A percentile compares a stretch with the other conserved stretches of the same genome.
These are phyloP conservation scores for Drosophila neonasuta DNA, from an alignment of 2,888 invertebrate species.

Conservation along the genomic window DNA sequence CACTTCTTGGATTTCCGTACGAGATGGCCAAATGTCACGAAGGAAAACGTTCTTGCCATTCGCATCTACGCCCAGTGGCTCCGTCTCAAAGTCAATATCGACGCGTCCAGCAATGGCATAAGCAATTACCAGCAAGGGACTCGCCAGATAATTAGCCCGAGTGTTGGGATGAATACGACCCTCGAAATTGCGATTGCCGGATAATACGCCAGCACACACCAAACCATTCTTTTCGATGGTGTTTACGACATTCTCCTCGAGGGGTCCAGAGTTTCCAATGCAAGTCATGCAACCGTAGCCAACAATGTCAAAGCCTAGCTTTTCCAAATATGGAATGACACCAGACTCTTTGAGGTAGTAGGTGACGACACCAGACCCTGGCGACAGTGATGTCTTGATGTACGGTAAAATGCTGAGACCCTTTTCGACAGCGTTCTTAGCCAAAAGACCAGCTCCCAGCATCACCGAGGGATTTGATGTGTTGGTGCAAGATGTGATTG, in stretches of 20 bases:
- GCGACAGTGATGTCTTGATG: conserved; percentile 98
- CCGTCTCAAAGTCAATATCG: conserved; percentile 95
- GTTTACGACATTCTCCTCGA: conserved; percentile 94
- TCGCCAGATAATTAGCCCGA: conserved; percentile 97
- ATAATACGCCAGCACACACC: conserved; percentile 97
- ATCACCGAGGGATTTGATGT: conserved; percentile 99
- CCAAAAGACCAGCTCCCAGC: conserved; percentile 96
- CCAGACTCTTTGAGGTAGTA: conserved; percentile 92
- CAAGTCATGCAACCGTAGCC: conserved; percentile 99
- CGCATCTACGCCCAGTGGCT: conserved; percentile 87
- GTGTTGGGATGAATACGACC: conserved; percentile 98
- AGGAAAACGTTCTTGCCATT: conserved; percentile 92
- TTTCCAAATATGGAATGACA: conserved; percentile 92
- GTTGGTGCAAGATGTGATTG: conserved; percentile 99
- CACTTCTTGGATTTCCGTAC: conserved; percentile 93
- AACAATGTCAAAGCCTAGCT: conserved; percentile 95
- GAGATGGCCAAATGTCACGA: conserved; percentile 97
- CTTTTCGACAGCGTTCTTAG: conserved; percentile 95
- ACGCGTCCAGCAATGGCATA: conserved; percentile 98
- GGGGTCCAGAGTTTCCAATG: conserved; percentile 98
- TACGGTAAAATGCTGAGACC: conserved; percentile 95
- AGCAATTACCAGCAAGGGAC: conserved; percentile 98
- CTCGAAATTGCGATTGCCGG: conserved; percentile 99
- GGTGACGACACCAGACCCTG: conserved; percentile 97
- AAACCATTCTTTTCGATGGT: conserved; percentile 97